These are phyloP conservation scores for Monomorium pharaonis DNA, from an alignment of 1,140 invertebrate genomes.

Conservation along the genomic window DNA sequence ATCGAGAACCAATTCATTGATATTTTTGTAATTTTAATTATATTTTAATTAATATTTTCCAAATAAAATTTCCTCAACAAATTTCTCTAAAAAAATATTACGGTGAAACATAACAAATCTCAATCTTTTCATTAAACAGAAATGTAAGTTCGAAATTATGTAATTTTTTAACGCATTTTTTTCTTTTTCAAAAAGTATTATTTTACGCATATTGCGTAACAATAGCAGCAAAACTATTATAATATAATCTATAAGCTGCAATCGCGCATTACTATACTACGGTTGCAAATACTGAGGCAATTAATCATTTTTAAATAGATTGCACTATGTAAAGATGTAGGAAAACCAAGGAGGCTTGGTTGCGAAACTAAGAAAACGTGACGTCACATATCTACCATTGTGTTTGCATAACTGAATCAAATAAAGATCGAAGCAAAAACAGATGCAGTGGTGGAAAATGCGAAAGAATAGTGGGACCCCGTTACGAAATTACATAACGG, in stretches of 20 bases:
- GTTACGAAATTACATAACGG: slow-evolving; percentile 46
- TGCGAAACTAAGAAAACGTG: slow-evolving; percentile 43
- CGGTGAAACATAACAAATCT: background rate
- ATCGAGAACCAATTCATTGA: background rate
- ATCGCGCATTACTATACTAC: background rate
- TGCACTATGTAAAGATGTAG: slow-evolving; percentile 23
- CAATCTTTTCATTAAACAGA: background rate
- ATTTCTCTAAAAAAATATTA: background rate
- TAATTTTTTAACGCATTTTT: background rate
- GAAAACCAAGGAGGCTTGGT: slow-evolving; percentile 29
- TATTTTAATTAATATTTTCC: background rate
- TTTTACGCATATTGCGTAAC: background rate
- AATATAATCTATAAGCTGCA: slow-evolving; percentile 9
- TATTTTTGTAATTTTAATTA: background rate
- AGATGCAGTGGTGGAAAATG: slow-evolving; percentile 29
- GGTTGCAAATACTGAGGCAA: slow-evolving; percentile 16
- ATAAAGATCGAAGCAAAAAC: slow-evolving; percentile 27
- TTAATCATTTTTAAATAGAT: slow-evolving; percentile 5
- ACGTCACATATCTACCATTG: slow-evolving; percentile 45
- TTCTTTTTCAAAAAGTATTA: background rate
- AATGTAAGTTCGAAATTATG: background rate
- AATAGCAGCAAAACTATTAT: background rate
- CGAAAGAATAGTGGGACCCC: background rate
- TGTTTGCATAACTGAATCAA: slow-evolving; percentile 44
- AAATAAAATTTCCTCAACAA: background rate